These are phyloP conservation scores for Huso huso DNA, from an alignment of 2,797 vertebrate genomes.

Conservation along the genomic window DNA sequence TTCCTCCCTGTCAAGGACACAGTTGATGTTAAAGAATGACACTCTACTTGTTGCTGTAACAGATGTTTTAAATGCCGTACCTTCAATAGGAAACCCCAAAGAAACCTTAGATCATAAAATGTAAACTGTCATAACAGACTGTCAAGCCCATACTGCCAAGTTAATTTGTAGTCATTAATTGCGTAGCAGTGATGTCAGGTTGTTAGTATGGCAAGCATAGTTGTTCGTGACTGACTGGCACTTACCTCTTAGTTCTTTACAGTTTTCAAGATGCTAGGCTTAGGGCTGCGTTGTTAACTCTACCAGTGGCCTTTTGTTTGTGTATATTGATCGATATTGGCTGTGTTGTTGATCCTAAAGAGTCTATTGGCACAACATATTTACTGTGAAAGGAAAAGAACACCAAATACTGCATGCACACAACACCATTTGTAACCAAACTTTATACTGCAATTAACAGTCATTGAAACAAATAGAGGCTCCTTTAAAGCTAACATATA, in stretches of 20 bases:
- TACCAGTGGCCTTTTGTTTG: slow-evolving; percentile 10
- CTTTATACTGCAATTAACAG: too few species aligned
- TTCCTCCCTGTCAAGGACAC: too few species aligned
- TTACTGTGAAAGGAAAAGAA: too few species aligned
- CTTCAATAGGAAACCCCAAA: slow-evolving; percentile 1
- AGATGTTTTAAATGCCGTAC: background rate
- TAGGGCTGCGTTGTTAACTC: slow-evolving; percentile 11
- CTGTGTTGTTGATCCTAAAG: slow-evolving; percentile 8
- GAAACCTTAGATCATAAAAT: slow-evolving; percentile 70
- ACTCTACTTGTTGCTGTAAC: background rate
- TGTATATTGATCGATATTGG: slow-evolving; percentile 12
- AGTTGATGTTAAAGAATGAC: too few species aligned
- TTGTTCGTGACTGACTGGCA: slow-evolving; percentile 81
- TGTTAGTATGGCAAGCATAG: slow-evolving; percentile 83
- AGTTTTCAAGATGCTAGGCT: slow-evolving; percentile 40
- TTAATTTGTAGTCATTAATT: slow-evolving; percentile 89
- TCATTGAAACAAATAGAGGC: too few species aligned
- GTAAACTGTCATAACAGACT: slow-evolving; percentile 74
- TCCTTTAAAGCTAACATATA: too few species aligned
- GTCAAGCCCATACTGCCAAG: slow-evolving; percentile 83
- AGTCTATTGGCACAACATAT: too few species aligned
- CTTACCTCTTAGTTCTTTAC: slow-evolving; percentile 49
- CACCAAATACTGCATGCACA: too few species aligned
- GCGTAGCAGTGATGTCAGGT: slow-evolving; percentile 84
- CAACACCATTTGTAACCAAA: too few species aligned